Conservation (phyloP, 2,113 vertebrate species). For the Solea senegalensis region DNA sequence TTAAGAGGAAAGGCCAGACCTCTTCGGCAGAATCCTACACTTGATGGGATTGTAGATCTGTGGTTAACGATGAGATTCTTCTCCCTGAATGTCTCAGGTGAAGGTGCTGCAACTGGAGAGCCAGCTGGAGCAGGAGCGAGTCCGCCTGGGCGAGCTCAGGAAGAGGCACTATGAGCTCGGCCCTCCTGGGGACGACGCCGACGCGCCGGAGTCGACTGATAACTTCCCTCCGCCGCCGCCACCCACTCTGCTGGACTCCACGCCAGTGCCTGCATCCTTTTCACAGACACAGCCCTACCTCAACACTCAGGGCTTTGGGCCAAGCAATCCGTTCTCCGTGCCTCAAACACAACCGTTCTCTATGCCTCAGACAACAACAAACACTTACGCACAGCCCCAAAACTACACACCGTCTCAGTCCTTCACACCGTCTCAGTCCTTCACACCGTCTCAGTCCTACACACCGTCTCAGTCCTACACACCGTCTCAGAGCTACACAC, state of each 20-base stretch:
- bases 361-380: conserved; percentile 25
- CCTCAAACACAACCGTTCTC: conserved; percentile 18
- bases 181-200: conserved; percentile 70
- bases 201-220: conserved; percentile 37
- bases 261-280: conserved; percentile 18
- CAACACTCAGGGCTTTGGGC: conserved; percentile 29
- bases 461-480: background rate
- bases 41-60: background rate
- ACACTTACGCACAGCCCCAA: background rate
- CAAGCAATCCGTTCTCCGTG: conserved; percentile 24
- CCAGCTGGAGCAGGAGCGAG: conserved; percentile 89
- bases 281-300: conserved; percentile 40
- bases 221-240: conserved; percentile 72
- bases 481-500: background rate
- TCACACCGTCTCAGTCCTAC: background rate
- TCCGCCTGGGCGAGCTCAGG: conserved; percentile 90
- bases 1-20: no score
- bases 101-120: conserved; percentile 93
- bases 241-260: conserved; percentile 56
- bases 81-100: conserved; percentile 79
- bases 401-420: background rate
- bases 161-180: conserved; percentile 92
- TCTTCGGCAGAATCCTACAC: no score
- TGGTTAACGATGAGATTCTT: background rate
- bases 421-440: background rate